phyloP scores from a whole-genome alignment of 2,888 invertebrate genomes.

The Chorisops tibialis region DNA sequence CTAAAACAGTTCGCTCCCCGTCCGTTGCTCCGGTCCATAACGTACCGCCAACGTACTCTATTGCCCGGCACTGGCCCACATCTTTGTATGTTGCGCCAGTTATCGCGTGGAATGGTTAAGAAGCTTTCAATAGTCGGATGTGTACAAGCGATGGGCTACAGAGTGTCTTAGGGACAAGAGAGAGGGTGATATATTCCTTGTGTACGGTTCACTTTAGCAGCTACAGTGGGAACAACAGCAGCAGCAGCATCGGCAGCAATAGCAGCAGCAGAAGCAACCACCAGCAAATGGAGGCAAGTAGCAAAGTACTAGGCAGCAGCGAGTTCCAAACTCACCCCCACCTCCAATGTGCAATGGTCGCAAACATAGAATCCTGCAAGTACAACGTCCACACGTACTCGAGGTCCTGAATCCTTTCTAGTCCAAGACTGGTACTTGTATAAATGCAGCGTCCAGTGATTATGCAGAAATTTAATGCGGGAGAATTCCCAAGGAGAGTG shows the following conservation, averaged over 20 bases:
- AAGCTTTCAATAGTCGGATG: slow-evolving; percentile 28
- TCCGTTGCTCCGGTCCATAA: slow-evolving; percentile 11
- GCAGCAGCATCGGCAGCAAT: slow-evolving; percentile 21
- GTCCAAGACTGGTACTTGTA: slow-evolving; percentile 21
- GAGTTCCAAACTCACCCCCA: neutral
- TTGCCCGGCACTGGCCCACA: slow-evolving; percentile 14
- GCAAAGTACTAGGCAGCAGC: slow-evolving; percentile 3
- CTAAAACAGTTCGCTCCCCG: slow-evolving; percentile 26
- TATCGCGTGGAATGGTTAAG: slow-evolving; percentile 11
- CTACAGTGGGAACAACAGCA: slow-evolving; percentile 22
- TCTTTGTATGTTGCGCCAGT: slow-evolving; percentile 28
- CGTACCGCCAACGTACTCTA: slow-evolving; percentile 11
- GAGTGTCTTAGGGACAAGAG: slow-evolving; percentile 18
- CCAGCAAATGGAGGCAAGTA: slow-evolving; percentile 21
- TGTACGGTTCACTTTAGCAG: slow-evolving; percentile 30
- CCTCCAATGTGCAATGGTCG: neutral
- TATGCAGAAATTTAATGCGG: slow-evolving; percentile 33
- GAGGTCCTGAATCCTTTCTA: neutral
- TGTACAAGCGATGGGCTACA: slow-evolving; percentile 19
- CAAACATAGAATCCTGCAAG: slow-evolving; percentile 20
- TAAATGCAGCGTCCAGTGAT: slow-evolving; percentile 30
- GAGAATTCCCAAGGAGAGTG: slow-evolving; percentile 31
- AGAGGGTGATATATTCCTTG: slow-evolving; percentile 33
- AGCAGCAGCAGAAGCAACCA: slow-evolving; percentile 21
- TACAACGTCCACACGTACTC: neutral